Conservation (phyloP, 2,797 vertebrate genomes). For the Cyprinella venusta region DNA sequence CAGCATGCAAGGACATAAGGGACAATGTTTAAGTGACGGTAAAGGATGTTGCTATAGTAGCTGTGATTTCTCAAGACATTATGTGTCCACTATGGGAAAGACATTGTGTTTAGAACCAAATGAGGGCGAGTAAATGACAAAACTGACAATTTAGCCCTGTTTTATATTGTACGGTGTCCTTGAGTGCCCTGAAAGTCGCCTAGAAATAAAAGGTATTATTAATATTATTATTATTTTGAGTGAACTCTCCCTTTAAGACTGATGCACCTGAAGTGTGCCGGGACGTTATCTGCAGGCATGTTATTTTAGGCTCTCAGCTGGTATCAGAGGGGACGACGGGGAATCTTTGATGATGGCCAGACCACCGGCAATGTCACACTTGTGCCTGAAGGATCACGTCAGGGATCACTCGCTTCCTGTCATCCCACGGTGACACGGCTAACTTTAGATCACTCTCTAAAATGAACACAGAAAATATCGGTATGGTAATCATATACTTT, state of each 20-base stretch:
- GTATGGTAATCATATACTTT: background rate
- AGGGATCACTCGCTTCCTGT: slow-evolving; percentile 44
- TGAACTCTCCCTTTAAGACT: background rate
- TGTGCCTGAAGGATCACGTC: slow-evolving; percentile 66
- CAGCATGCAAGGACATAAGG: background rate
- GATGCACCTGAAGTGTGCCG: slow-evolving; percentile 20
- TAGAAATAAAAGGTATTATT: too few relatives aligned
- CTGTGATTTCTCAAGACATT: background rate
- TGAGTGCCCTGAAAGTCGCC: too few relatives aligned
- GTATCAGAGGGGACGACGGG: slow-evolving; percentile 43
- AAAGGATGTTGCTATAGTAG: slow-evolving; percentile 5
- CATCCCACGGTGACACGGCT: background rate
- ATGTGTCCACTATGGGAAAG: background rate
- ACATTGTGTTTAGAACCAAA: background rate
- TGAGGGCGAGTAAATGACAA: background rate
- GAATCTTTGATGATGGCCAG: slow-evolving; percentile 63
- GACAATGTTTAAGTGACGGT: background rate
- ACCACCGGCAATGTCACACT: slow-evolving; percentile 61
- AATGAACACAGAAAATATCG: background rate
- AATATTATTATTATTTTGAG: too few relatives aligned
- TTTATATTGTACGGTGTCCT: too few relatives aligned
- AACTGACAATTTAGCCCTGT: background rate
- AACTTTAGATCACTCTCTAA: slow-evolving; percentile 30
- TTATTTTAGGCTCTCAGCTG: slow-evolving; percentile 54
- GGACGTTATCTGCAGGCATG: background rate